Evolutionary conservation across 2,113 vertebrate genomes (phyloP), one percentile per base, ranked within the genome.

Genomic region (Andinoacara biseriatus): DNA sequence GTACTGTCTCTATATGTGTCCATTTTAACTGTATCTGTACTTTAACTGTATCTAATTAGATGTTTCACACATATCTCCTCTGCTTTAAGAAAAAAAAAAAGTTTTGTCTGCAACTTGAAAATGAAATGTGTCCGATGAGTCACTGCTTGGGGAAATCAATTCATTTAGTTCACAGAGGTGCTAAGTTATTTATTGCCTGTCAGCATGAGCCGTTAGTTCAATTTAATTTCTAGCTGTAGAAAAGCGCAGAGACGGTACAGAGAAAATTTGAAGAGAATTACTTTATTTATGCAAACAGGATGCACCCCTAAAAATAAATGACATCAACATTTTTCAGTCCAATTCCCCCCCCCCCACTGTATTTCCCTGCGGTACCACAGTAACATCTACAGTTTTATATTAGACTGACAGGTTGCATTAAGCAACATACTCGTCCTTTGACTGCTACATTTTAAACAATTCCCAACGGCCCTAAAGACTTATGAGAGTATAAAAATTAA

Each of bases 141-240:
- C 95, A 95, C 58, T 95, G 95, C 95, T 95, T 85, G 89, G 94
- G 92, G 93, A 97, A 97, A 96, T 91, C 95, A 96, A 96, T 97
- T 97, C 93, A 96, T 97, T 97, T 95, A 97, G 96, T 96, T 93
- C 92, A 96, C 90, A 83, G 89, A 94, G 95, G 93, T 81, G 54
- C 89, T 79, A 92, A 91, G 91, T 97, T 97, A 97, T 98, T 97
- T 97, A 98, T 97, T 96, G 96, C 94, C 96, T 96, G 96, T 97
- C 96, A 97, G 94, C 92, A 93, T 86, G 95, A 90, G 93, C 94
- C 95, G 93, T 95, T 96, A 95, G 94, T 95, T 96, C 95, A 96
- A 97, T 97, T 97, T 97, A 95, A 97, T 95, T 96, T 87, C 94
- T 94, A 90, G 95, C 78, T 63, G 85, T 60, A 79, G 78, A 89